These are phyloP conservation scores for Euleptes europaea DNA, from an alignment of 2,113 vertebrate species.

Conservation along the genomic window DNA sequence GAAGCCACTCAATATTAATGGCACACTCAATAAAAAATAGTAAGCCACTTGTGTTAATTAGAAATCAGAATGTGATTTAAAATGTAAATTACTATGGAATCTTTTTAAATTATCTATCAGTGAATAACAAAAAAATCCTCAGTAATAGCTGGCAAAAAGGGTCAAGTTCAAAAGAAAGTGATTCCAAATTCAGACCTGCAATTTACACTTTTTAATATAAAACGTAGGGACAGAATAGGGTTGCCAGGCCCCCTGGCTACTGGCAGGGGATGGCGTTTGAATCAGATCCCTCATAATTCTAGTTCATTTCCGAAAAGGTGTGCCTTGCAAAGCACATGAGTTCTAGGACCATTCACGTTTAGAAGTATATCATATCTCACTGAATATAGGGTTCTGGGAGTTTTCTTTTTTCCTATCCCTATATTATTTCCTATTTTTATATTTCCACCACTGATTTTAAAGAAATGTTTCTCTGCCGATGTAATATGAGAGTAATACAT, in stretches of 20 bases:
- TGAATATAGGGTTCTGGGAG: neutral
- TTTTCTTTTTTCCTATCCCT: neutral
- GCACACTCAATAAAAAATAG: constrained; percentile 4
- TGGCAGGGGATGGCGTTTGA: neutral
- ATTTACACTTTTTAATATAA: neutral
- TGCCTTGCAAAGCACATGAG: constrained; percentile 43
- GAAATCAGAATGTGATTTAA: constrained; percentile 1
- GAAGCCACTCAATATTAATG: neutral
- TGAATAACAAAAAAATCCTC: constrained; percentile 23
- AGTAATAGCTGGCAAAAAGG: constrained; percentile 1
- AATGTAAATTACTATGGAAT: constrained; percentile 31
- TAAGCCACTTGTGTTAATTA: constrained; percentile 16
- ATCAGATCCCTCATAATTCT: neutral
- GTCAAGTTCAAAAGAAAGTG: neutral
- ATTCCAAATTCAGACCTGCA: constrained; percentile 7
- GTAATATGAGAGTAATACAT: neutral
- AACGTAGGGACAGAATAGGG: neutral
- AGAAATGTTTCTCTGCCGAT: neutral
- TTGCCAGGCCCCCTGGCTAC: too few relatives aligned
- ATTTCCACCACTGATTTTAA: neutral
- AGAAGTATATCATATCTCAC: constrained; percentile 14
- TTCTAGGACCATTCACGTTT: constrained; percentile 28
- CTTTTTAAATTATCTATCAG: neutral
- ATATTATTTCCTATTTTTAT: too few relatives aligned
- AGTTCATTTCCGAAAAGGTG: constrained; percentile 31